Conservation (phyloP, 2,113 vertebrate genomes). For the Delphinapterus leucas region DNA sequence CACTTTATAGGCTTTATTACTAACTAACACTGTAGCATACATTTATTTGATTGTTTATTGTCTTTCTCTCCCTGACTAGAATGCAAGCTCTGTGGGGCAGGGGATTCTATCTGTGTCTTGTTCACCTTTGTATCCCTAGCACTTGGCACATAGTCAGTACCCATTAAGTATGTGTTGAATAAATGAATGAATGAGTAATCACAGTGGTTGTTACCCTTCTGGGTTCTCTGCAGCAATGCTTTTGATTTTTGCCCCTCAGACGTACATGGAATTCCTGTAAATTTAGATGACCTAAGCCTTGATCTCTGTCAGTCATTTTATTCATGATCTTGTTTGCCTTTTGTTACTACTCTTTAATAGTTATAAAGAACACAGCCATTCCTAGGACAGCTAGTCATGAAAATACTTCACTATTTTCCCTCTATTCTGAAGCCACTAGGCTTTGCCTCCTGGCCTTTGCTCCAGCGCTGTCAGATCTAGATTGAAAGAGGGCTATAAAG, state of each 20-base stretch:
- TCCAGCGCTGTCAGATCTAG: not conserved
- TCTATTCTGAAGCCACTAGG: not conserved
- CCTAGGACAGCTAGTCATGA: not conserved
- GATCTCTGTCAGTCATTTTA: not conserved
- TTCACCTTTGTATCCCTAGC: not conserved
- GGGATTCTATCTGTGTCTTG: not conserved
- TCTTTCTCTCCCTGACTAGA: not conserved
- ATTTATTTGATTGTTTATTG: not conserved
- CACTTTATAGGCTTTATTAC: not conserved
- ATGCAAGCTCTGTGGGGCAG: not conserved
- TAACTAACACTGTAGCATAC: not conserved
- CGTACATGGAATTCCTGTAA: not conserved
- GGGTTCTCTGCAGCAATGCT: not conserved
- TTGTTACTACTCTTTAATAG: conserved; percentile 18
- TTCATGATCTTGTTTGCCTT: conserved; percentile 30
- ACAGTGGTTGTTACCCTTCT: not conserved
- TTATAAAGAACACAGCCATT: conserved; percentile 17
- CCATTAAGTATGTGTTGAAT: not conserved
- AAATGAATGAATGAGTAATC: not conserved
- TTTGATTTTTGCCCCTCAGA: not conserved
- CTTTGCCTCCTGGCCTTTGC: not conserved
- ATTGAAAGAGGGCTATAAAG: not conserved
- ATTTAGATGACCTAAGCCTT: not conserved
- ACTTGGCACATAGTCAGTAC: not conserved
- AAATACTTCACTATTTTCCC: not conserved